Evolutionary conservation across 2,797 vertebrate species (phyloP), one percentile per base, ranked within the genome.

Genomic region (Rhyacichthys aspro): DNA sequence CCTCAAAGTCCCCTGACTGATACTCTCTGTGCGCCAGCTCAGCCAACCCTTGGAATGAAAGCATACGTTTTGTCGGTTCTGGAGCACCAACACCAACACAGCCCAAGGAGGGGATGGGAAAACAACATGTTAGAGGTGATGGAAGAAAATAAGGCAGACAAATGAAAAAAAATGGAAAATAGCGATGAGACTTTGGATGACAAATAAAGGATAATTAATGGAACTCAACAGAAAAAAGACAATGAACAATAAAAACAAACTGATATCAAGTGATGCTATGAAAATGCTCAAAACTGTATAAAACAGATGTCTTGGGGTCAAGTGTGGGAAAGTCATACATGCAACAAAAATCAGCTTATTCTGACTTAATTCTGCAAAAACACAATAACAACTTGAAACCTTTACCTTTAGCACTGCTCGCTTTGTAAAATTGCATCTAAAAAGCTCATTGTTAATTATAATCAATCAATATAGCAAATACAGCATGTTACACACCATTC

Each of bases 41-140:
- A 78, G 98, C 98, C 95, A 99, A 95, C 95, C 98, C 98, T 99
- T 99, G 97, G 96, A 98, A 99, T 95, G 96, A 98, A 98, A 99
- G 96, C 92, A 99, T 94, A 98, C 90, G 95, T 98, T 98, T 98
- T 93, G 95, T 98, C 94, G 96, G 95, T 98, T 98, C 96, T 97
- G 95, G 94, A 95, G 95, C 95, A 96, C 95, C 96, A 95, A 96
- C 94, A 95, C 93, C 96, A 95, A 96, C 94, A 95, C 93, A 95
- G 93, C 94, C 93, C 93, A 92, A 93, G 92, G 91, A 81, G 78
- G 84, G 86, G 91, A 76, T 79, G 88, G 88, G 79, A 87, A 94
- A 94, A 95, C 92, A 95, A 95, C 93, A 96, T 86, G 93, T 98
- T 98, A 98, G 95, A 97, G 77, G 84, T 87, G 94, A 96, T 92